Base-by-base conservation (phyloP, 1,140 invertebrate species). In the Phenacoccus solenopsis region DNA sequence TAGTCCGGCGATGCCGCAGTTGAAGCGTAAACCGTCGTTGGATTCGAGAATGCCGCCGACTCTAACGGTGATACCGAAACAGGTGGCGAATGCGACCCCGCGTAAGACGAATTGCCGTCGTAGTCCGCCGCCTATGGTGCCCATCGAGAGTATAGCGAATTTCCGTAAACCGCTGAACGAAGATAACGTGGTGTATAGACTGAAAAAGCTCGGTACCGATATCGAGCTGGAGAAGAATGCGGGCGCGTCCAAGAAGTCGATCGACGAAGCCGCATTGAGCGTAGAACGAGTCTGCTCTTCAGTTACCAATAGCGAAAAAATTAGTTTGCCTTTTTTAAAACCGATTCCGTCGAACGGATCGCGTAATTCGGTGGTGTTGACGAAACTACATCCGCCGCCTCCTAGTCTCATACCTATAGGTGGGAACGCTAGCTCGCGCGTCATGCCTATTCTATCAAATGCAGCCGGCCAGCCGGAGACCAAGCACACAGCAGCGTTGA, bases 71-170 rank as follows among this genome's bases (percentile, higher is more conserved):
- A 64, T 64, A 64, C 25, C 59, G 21, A 64, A 24, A 16, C 21
- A 3, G 22, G 20, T 1, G 10, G 59, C 10, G 10, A 10, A 1
- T 10, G 21, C 10, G 2, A 59, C 56, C 7, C n/a, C 32, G n/a
- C 10, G 20, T 9, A 64, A 64, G 25, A 1, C 59, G 25, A 64
- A 64, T 27, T 64, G 12, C 20, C 10, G 59, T 2, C 21, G 59
- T 4, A 64, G 59, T 25, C 59, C 59, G 16, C 59, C 59, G 25
- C 59, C 59, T 16, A 64, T 64, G 59, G 59, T 64, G 10, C 59
- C 59, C 20, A 64, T 64, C 25, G 21, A 24, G 9, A 64, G 59
- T 64, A 25, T 64, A 3, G 22, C 22, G 4, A 64, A 64, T 64
- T 64, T 24, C 22, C 21, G 25, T 20, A 64, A 27, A 24, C 25